Conservation (phyloP, 2,797 vertebrate genomes). For the Denticeps clupeoides region DNA sequence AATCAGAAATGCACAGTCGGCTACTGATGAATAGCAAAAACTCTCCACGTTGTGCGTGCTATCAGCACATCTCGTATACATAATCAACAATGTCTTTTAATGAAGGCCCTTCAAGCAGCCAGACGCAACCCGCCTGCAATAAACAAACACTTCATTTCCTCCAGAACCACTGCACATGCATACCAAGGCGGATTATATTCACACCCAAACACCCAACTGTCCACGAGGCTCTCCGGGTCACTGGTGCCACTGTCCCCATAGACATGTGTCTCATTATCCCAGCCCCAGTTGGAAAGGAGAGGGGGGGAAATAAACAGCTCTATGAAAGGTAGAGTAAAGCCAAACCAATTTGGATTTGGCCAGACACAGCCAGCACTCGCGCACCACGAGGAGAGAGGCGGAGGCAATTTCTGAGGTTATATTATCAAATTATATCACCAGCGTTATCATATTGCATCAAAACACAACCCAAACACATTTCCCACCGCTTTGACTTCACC, state of each 20-base stretch:
- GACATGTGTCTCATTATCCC: neutral
- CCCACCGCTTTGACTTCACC: slow-evolving; percentile 3
- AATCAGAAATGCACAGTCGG: neutral
- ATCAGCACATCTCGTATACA: neutral
- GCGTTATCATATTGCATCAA: slow-evolving; percentile 15
- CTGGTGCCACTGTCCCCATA: no score
- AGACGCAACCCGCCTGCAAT: no score
- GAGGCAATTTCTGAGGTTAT: slow-evolving; percentile 5
- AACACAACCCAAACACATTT: slow-evolving; percentile 10
- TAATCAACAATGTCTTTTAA: neutral
- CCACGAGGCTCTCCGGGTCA: no score
- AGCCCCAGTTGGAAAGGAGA: neutral
- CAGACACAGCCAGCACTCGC: neutral
- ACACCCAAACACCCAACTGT: neutral
- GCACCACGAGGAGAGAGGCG: neutral
- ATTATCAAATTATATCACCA: slow-evolving; percentile 16
- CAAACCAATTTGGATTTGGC: neutral
- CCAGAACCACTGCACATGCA: no score
- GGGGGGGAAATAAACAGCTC: neutral
- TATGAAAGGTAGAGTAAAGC: neutral
- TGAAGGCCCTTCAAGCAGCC: neutral
- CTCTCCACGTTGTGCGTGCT: neutral
- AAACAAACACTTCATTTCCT: neutral
- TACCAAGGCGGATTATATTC: neutral
- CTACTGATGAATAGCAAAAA: neutral